Evolutionary conservation across 2,888 invertebrate genomes (phyloP), one percentile per base, ranked within the genome.

Genomic region (Drosophila koepferae): DNA sequence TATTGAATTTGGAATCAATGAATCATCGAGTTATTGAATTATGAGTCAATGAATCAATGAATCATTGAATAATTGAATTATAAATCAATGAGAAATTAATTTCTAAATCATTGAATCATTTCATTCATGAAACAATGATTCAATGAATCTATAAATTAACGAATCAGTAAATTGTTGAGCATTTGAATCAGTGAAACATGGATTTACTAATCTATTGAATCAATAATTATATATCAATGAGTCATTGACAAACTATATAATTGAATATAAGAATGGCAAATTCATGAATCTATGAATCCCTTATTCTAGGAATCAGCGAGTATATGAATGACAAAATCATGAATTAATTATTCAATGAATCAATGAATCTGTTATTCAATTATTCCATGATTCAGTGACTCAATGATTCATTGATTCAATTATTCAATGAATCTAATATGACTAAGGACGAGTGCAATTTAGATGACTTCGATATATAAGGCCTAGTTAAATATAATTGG

Each of bases 401-500:
- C 12, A 14, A 14, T 14, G 14, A 12, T 14, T 44, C 7, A 1
- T 14, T 20, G 14, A 23, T 16, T n/a, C n/a, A 10, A n/a, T n/a
- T n/a, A 49, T 2, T 49, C 31, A 23, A 6, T 55, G 40, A 28
- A 63, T 72, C 62, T 46, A 23, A 40, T 60, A 72, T 70, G 65
- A 60, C 43, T 51, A 44, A 68, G 51, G 48, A 75, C 53, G 49
- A 53, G 56, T 60, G 53, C 65, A 79, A 82, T 63, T 77, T 70
- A 72, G 73, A 73, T 80, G 62, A 77, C 64, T 74, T 79, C 6
- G 38, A 40, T 54, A 58, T 66, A 40, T 70, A 68, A 61, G 70
- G 54, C 49, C 70, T 78, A 78, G 74, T 69, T 80, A 82, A 82
- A 79, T 72, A 58, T 72, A 72, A 78, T 78, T 69, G 66, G 28